Evolutionary conservation across 2,113 vertebrate genomes (phyloP).

Genomic region (Heptranchias perlo): DNA sequence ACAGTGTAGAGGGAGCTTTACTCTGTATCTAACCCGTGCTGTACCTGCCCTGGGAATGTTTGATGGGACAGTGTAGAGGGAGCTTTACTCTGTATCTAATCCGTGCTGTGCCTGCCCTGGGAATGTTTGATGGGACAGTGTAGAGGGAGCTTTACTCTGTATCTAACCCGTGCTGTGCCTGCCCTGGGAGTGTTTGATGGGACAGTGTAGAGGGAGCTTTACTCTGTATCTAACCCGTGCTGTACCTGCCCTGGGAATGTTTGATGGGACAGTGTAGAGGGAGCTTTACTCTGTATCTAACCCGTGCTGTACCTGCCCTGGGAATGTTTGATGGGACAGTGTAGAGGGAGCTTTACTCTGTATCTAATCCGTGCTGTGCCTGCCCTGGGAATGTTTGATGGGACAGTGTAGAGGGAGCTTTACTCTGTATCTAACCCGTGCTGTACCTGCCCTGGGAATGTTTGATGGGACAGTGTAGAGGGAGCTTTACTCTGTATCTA

Average conservation of each 20-base stretch:
- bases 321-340: no score
- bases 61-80: no score
- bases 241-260: not conserved
- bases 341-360: not conserved
- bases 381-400: no score
- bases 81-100: no score
- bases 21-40: not conserved
- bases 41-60: not conserved
- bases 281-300: no score
- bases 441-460: not conserved
- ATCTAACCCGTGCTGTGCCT: not conserved
- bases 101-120: no score
- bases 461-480: no score
- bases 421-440: not conserved
- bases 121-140: no score
- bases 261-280: no score
- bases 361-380: not conserved
- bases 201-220: not conserved
- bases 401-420: not conserved
- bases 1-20: not conserved
- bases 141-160: not conserved
- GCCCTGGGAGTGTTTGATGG: no score
- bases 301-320: no score
- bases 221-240: not conserved
- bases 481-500: no score